Base-by-base conservation (phyloP, 2,888 invertebrate genomes). In the Rotaria socialis region DNA sequence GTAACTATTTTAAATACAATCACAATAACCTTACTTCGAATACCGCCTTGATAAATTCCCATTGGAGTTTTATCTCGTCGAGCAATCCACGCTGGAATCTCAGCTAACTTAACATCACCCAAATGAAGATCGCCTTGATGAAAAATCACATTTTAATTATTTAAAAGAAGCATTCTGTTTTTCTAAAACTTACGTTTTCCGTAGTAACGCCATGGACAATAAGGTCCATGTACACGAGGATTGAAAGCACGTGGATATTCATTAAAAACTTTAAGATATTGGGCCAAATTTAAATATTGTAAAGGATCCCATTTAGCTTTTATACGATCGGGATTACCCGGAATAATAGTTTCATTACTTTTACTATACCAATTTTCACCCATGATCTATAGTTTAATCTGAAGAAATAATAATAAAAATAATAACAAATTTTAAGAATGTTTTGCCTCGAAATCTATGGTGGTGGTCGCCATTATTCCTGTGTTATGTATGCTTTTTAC, bases 181-280 rank as follows among this genome's bases (percentile, higher is more conserved):
- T 67, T 27, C 11, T 16, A 47, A 35, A 74, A 58, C 58, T 52
- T 43, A 87, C 87, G 84, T 87, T 87, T 87, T 35, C 86, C 87
- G 47, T 87, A 87, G 55, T 86, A 86, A 84, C 58, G 60, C 27
- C 84, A 86, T 67, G 87, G 87, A 60, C 84, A 67, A 58, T 87
- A 87, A 14, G 87, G 75, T 22, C 87, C 87, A 80, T 87, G 87
- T 24, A 87, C 84, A 52, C 86, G 84, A 24, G 87, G 84, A 80
- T 87, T 87, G 27, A 86, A 87, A 74, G 75, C 87, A 50, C 84
- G 84, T 74, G 87, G 87, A 86, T 87, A 87, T 85, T 86, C 85
- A 35, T 75, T 56, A n/a, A 60, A 86, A 55, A 60, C 75, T 75
- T 86, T 85, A 75, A 86, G 74, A 47, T 85, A 75, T 85, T 86